Conservation (phyloP, 2,888 invertebrate species). For the Agrochola lota region DNA sequence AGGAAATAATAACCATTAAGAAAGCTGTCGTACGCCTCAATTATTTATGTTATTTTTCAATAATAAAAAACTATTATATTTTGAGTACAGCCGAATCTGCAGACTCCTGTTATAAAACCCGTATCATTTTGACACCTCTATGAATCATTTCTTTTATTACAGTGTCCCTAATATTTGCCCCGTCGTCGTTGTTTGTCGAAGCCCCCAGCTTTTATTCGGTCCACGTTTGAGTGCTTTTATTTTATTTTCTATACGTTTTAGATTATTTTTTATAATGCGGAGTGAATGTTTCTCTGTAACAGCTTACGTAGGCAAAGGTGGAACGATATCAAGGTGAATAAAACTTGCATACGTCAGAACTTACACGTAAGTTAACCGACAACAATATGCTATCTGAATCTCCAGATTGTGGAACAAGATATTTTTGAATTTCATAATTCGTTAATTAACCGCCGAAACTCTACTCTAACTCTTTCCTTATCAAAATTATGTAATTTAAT, state of each 20-base stretch:
- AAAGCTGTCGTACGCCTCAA: background rate
- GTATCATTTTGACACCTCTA: conserved; percentile 80
- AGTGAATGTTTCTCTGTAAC: conserved; percentile 55
- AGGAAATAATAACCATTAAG: background rate
- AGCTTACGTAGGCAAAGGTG: conserved; percentile 44
- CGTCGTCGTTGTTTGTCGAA: conserved; percentile 76
- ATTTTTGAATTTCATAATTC: background rate
- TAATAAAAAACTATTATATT: conserved; percentile 19
- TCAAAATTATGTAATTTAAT: background rate
- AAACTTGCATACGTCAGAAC: conserved; percentile 42
- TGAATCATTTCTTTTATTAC: conserved; percentile 87
- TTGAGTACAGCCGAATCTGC: conserved; percentile 9
- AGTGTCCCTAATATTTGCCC: conserved; percentile 78
- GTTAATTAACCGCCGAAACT: background rate
- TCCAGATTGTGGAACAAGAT: background rate
- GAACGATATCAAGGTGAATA: conserved; percentile 53
- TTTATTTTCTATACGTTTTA: conserved; percentile 64
- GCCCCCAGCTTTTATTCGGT: conserved; percentile 74
- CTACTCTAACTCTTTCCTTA: background rate
- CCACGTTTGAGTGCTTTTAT: conserved; percentile 71
- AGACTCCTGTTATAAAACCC: conserved; percentile 64
- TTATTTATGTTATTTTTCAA: conserved; percentile 4
- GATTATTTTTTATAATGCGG: conserved; percentile 46
- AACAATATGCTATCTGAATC: conserved; percentile 21
- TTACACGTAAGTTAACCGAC: conserved; percentile 29